Evolutionary conservation across 1,140 invertebrate species (phyloP), one percentile per base, ranked within the genome.

Genomic region (Scaptomyza graminum): DNA sequence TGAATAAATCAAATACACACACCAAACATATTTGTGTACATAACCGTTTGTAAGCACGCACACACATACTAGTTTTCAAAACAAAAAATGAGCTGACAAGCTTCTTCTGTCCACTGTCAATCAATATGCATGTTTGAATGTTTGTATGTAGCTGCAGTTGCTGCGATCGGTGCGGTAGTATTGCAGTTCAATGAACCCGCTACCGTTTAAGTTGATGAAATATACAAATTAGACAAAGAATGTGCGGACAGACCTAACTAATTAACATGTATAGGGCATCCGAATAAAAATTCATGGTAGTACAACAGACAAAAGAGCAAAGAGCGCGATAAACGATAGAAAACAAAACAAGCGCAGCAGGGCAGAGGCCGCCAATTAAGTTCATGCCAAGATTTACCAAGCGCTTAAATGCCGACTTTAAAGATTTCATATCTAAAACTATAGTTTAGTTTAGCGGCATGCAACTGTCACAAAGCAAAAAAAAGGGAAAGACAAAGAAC

Each of bases 81-180:
- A 72, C 69, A 72, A 64, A 34, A 34, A 46, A 70, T 63, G 51
- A 72, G 51, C 71, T 65, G 73, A 68, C 62, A 46, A 47, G 49
- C 81, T 73, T 70, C 81, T 73, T 70, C 79, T 83, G 79, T 83
- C 79, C 82, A 87, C 77, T 87, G 81, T 84, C 81, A 84, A 84
- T 84, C 81, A 84, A 84, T 87, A 34, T 34, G 31, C 7, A 34
- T 34, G 31, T 9, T 8, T 34, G 31, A 9, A 34, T 34, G 8
- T 34, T 9, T 34, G 31, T 34, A 34, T 34, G 31, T 34, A 54
- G 82, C 74, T 84, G 77, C 81, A 84, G 76, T 81, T 74, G 59
- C n/a, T 34, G 31, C 52, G 63, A 44, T 73, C 62, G 46, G 28
- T 55, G 37, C 18, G 18, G 18, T 22, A 22, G 18, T 22, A 22